Base-by-base conservation (phyloP, 2,888 invertebrate genomes). In the Chrysodeixis includens region DNA sequence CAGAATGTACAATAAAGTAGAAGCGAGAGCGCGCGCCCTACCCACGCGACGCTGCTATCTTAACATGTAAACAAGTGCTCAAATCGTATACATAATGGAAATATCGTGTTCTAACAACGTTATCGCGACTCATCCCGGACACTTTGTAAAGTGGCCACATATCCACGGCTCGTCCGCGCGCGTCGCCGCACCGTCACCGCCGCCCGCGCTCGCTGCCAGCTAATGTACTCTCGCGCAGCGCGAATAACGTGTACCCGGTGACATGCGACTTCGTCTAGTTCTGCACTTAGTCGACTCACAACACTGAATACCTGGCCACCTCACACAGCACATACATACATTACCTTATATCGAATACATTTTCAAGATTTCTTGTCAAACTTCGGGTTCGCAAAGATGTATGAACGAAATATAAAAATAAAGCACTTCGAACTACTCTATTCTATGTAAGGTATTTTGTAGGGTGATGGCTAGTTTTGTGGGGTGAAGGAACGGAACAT, bases 41-140 rank as follows among this genome's bases (percentile, higher is more conserved):
- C 91, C 91, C 92, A 90, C 92, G 88, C 90, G 83, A 78, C 86
- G 81, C 80, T 83, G 87, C 90, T 93, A 94, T 94, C 94, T 94
- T 93, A 93, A 92, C 91, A 90, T 93, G 93, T 94, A 94, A 94
- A 94, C 92, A 92, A 92, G 92, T 90, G 90, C 92, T 95, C 93
- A 93, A 94, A 94, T 95, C 94, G 94, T 95, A 95, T 94, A 94
- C 94, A 93, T 95, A 94, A 95, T 95, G 95, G 94, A 93, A 94
- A 94, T 94, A 94, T 94, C 94, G 93, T 95, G 94, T 95, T 94
- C 93, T 92, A 93, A 93, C 93, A 93, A 92, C 93, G 93, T 91
- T 94, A 94, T 94, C 94, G 92, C 93, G 91, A 89, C 93, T 93
- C 95, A 92, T 93, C 93, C 93, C 90, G 93, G 93, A 93, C 94